Base-by-base conservation (phyloP, 2,797 vertebrate genomes). In the Hybognathus amarus region DNA sequence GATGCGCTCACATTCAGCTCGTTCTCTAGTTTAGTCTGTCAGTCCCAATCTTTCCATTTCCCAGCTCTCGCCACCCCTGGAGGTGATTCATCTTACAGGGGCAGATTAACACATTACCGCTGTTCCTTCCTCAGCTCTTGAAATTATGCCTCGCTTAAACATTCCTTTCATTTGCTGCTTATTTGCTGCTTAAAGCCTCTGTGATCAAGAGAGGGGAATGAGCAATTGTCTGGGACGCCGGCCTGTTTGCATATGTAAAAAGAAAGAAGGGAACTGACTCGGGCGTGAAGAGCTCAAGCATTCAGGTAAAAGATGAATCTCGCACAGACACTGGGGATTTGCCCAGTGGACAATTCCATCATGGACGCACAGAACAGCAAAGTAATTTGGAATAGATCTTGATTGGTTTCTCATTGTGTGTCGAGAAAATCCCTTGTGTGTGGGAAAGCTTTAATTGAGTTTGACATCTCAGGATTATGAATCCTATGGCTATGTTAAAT, bases 401-500 rank as follows among this genome's bases (percentile, higher is more conserved):
- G 93, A 95, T 95, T 93, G 93, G 91, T 92, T 92, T 94, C 92
- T 94, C 91, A 91, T 94, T 93, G 64, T 85, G 83, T 78, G 83
- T 83, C 81, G 79, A 77, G 86, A 79, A 88, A 94, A 94, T 93
- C 83, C 93, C 92, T 90, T 90, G 89, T 92, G 90, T 92, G 89
- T 91, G 88, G 91, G 91, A 90, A 92, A 91, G 92, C 91, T 92
- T 94, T 95, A 95, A 95, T 95, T 95, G 94, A 95, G 93, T 95
- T 93, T 94, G 94, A 95, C 94, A 94, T 93, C 90, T 91, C 90
- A 92, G 91, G 92, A 92, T 91, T 94, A 90, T 87, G 93, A 95
- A 92, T 95, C 94, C 93, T 94, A 93, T 95, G 93, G 93, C 94
- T 94, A 95, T 95, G 94, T 94, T 95, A 94, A 95, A 95, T 89